Base-by-base conservation (phyloP, 2,797 vertebrate genomes). In the Ptychobarbus kaznakovi region DNA sequence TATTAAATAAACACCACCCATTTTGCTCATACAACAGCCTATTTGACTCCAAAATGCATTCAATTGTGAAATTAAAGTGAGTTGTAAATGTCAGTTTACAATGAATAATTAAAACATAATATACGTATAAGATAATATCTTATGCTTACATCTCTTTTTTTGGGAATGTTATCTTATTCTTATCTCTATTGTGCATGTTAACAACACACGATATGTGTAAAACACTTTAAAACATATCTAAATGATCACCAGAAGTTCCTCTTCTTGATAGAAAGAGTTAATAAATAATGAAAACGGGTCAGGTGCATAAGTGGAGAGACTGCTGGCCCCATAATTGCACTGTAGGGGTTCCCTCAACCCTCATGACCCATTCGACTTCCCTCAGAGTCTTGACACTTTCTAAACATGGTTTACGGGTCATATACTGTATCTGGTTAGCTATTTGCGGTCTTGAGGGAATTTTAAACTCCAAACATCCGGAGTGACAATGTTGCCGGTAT, bases 401-500 rank as follows among this genome's bases (percentile, higher is more conserved):
- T 49, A 72, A 88, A 53, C 40, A 32, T 15, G 32, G 73, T 72
- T 56, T 82, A 74, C 70, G 18, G n/a, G 13, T 70, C 85, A 49
- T 46, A 25, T 46, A n/a, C n/a, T n/a, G n/a, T n/a, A 42, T 79
- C 73, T 73, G 73, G 65, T 73, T 61, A 72, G 56, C 82, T 82
- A 81, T 84, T 86, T 72, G 86, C 20, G 3, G 70, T 11, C 68
- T 69, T 40, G 61, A 70, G 16, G 68, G 74, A 87, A 84, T 76
- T 75, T 84, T 51, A 81, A 77, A 61, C 69, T 13, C 56, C 81
- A 87, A 83, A 86, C 56, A 70, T 44, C 15, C 70, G 16, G 75
- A 58, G 63, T 75, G 80, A 84, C 83, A 81, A 85, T 78, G 87
- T 84, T 87, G 82, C 79, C 80, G 51, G 22, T 13, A 22, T n/a